A percentile compares a stretch with the other conserved stretches of the same genome.
Evolutionary conservation across 2,797 vertebrate genomes (phyloP).

Genomic region (Chrosomus eos): DNA sequence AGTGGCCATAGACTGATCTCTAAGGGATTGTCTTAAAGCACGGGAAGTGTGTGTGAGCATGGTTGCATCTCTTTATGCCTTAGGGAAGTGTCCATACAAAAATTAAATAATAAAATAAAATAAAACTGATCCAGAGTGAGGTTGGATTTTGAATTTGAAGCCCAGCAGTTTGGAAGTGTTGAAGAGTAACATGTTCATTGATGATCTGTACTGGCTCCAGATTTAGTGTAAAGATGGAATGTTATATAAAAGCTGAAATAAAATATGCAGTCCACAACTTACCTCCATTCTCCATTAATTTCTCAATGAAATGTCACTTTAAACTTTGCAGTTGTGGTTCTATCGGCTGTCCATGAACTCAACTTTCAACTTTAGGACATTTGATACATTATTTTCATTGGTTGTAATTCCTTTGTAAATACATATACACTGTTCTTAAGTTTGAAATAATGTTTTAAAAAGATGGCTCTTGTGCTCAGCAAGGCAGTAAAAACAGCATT

Average conservation of each 20-base stretch:
- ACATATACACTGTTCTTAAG: too few relatives aligned
- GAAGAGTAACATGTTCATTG: background rate
- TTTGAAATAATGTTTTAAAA: too few relatives aligned
- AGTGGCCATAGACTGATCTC: constrained; percentile 16
- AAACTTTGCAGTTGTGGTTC: background rate
- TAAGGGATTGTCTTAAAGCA: constrained; percentile 5
- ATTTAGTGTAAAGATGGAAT: background rate
- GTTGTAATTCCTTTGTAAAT: too few relatives aligned
- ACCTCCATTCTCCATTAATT: too few relatives aligned
- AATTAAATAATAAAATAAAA: background rate
- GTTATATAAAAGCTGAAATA: background rate
- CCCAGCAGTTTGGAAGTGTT: background rate
- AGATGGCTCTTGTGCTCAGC: too few relatives aligned
- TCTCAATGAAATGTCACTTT: background rate
- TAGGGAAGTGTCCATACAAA: background rate
- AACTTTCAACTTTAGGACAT: background rate
- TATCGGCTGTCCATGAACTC: background rate
- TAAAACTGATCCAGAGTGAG: background rate
- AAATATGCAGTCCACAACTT: background rate
- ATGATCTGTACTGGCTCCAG: background rate
- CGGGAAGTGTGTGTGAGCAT: background rate
- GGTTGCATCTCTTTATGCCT: constrained; percentile 16
- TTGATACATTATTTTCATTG: background rate
- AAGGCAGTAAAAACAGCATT: too few relatives aligned
- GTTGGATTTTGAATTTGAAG: background rate